Conservation (phyloP, 1,140 invertebrate species). For the Chlorops oryzae region DNA sequence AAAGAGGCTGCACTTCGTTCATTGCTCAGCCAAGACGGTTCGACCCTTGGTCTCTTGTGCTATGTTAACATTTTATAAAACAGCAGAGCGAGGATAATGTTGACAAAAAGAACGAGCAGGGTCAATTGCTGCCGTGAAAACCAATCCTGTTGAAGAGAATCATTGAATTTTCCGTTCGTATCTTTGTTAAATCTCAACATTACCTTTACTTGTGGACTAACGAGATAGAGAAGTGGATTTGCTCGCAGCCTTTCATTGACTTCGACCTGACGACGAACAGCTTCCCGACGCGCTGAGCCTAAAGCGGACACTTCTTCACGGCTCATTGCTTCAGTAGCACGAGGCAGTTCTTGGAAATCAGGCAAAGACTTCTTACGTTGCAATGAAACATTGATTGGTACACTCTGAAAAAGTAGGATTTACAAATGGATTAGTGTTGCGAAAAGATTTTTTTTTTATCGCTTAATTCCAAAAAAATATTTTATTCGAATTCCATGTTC, state of each 20-base stretch:
- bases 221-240: conserved; percentile 89
- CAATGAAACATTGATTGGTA: conserved; percentile 63
- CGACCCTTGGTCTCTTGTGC: conserved; percentile 31
- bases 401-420: conserved; percentile 52
- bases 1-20: not conserved
- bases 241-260: conserved; percentile 85
- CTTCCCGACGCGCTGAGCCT: conserved; percentile 87
- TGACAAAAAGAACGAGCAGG: conserved; percentile 91
- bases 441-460: too few relatives aligned
- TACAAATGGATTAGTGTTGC: too few relatives aligned
- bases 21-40: not conserved
- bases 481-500: too few relatives aligned
- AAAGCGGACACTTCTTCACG: conserved; percentile 91
- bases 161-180: not conserved
- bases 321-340: conserved; percentile 72
- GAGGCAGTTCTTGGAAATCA: conserved; percentile 77
- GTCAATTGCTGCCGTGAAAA: conserved; percentile 93
- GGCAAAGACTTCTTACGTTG: conserved; percentile 93
- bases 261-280: conserved; percentile 83
- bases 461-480: too few relatives aligned
- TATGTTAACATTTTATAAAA: conserved; percentile 95
- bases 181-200: conserved; percentile 24
- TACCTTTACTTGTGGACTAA: conserved; percentile 96
- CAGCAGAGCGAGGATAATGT: conserved; percentile 92
- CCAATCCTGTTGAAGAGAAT: conserved; percentile 72